Base-by-base conservation (phyloP, 1,140 invertebrate species). In the Pseudomyrmex concolor region DNA sequence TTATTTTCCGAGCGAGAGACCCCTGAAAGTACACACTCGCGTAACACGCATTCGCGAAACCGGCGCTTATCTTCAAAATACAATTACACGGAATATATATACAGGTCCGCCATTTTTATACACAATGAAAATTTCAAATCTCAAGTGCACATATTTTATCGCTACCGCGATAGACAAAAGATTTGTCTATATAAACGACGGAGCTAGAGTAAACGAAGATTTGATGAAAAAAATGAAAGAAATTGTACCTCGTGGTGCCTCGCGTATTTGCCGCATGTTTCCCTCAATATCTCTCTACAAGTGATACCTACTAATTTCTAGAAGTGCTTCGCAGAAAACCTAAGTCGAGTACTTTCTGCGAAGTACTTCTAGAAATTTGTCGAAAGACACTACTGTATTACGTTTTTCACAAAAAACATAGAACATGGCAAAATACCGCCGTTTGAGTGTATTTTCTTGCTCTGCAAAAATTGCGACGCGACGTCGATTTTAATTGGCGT, bases 401-500 rank as follows among this genome's bases (percentile, higher is more conserved):
- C 9, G 15, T 3, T 25, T 3, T 25, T 25, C 15, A 12, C 12
- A 68, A 8, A 78, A 34, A 13, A 15, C 10, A 15, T 25, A 45
- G 19, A 48, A 68, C 17, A 25, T 25, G 25, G 25, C 25, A 1
- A 25, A 55, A 51, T 45, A 15, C n/a, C 19, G 43, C 13, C 8
- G 12, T 12, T 22, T 15, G 54, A 7, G 12, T 13, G 1, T 13
- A 1, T 13, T 19, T 10, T 34, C 13, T 50, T n/a, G 22, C 2
- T 7, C 1, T 19, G 43, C 50, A 80, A 71, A 77, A 70, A 50
- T 19, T 7, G 34, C 34, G 1, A 7, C 15, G 2, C 22, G 43
- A 19, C 45, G 70, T 71, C 48, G 64, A 83, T 76, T 48, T 68
- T 22, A 43, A 76, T 71, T 19, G 43, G 17, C n/a, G n/a, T 12